Evolutionary conservation across 2,888 invertebrate species (phyloP), one percentile per base, ranked within the genome.

Genomic region (Eupithecia insigniata): DNA sequence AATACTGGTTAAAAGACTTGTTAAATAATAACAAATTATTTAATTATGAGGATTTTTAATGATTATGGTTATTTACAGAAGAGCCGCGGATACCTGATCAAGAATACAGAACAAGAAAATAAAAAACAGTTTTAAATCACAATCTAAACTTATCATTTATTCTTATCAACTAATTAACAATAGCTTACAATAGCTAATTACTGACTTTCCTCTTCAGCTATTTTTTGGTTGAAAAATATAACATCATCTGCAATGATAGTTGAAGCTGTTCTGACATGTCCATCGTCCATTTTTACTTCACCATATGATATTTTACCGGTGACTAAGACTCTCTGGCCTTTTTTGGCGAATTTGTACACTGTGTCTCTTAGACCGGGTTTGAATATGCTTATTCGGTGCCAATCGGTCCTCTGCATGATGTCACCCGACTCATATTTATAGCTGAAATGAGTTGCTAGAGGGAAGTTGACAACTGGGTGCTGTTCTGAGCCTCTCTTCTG

Each of bases 311-410:
- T 91, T 89, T 96, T 96, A 8, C 98, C 98, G 75, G 96, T 96
- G 0, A 98, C 95, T 91, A 97, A 95, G 0, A 98, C 96, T 79
- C 98, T 95, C 85, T 98, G 97, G 0, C 99, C 99, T 91, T 98
- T 98, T 83, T 96, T 97, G 71, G 98, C 88, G 85, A 96, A 97
- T 84, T 96, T 96, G 84, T 96, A 96, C 0, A 98, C 96, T 0
- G 95, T 95, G 36, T 98, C 98, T 55, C 98, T 94, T 2, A 99
- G 95, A 70, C 95, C 95, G 4, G 98, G 98, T 84, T 96, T 97
- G 87, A 99, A 99, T 10, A 98, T 96, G 81, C 97, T 96, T 66
- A 99, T 90, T 82, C 97, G 95, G 89, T 99, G 99, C 99, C 99
- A 99, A 80, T 98, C 98, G 12, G 98, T 98, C 82, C 97, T 96